phyloP scores from a whole-genome alignment of 2,797 vertebrate genomes.

The Threskiornis aethiopicus region DNA sequence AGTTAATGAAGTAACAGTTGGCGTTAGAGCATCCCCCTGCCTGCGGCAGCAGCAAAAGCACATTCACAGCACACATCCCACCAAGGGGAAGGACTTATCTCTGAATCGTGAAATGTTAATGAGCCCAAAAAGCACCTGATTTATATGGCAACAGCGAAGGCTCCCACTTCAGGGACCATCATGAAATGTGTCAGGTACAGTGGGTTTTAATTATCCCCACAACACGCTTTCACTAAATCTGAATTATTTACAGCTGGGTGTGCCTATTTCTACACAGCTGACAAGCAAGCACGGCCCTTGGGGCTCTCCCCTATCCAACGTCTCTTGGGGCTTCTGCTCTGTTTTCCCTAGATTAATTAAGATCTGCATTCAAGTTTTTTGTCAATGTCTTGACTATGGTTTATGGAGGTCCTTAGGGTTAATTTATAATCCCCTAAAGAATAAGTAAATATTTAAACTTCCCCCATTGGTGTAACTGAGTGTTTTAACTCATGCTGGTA shows the following conservation, averaged over 20 bases:
- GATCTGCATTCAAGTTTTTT: not conserved
- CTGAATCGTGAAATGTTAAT: not conserved
- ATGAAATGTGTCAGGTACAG: not conserved
- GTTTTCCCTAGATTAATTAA: slow-evolving; percentile 12
- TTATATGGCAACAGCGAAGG: not conserved
- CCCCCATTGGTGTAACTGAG: slow-evolving; percentile 30
- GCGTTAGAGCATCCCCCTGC: not conserved
- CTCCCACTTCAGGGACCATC: not conserved
- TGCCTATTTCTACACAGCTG: not conserved
- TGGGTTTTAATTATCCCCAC: not conserved
- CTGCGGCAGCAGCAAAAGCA: not conserved
- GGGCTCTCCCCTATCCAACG: not conserved
- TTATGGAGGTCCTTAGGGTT: slow-evolving; percentile 31
- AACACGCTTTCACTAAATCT: not conserved
- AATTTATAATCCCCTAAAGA: slow-evolving; percentile 47
- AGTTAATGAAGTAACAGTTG: not conserved
- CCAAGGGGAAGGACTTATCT: not conserved
- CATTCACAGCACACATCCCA: not conserved
- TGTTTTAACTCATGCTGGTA: slow-evolving; percentile 7
- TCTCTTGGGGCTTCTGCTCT: not conserved
- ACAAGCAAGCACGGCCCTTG: not conserved
- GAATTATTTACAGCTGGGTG: not conserved
- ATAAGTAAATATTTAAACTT: slow-evolving; percentile 57
- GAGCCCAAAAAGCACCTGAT: not conserved
- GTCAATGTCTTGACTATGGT: not conserved